These are phyloP conservation scores for Lonchura striata DNA, from an alignment of 2,113 vertebrate species.

Conservation along the genomic window DNA sequence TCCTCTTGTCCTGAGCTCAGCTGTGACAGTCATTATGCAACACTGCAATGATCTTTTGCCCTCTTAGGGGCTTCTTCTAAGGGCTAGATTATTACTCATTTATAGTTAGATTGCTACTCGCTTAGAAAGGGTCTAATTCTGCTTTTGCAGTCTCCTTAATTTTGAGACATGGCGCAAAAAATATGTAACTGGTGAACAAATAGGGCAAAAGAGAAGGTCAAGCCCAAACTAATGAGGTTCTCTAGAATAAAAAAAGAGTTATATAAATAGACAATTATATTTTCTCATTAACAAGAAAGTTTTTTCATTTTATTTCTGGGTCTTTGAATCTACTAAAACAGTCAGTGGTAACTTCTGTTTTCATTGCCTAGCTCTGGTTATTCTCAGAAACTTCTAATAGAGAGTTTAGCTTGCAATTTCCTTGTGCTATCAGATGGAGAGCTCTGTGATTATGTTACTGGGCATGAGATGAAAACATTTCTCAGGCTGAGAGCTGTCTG, in stretches of 20 bases:
- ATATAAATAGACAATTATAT: conserved; percentile 18
- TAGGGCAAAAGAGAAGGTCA: conserved; percentile 25
- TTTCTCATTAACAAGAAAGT: conserved; percentile 12
- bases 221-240: conserved; percentile 1
- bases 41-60: background rate
- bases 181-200: background rate
- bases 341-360: background rate
- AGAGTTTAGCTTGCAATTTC: background rate
- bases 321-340: background rate
- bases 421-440: background rate
- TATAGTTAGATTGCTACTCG: background rate
- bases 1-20: background rate
- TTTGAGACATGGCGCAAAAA: background rate
- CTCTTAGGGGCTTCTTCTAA: background rate
- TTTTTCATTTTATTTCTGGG: background rate
- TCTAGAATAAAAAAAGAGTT: background rate
- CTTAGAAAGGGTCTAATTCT: conserved; percentile 11
- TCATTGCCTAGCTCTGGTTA: background rate
- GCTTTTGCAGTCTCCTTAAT: background rate
- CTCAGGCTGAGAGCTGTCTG: background rate
- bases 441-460: background rate
- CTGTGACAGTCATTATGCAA: background rate
- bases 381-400: background rate
- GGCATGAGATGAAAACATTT: background rate
- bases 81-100: conserved; percentile 5